Percentiles rank a stretch among this genome's conserved stretches.
phyloP scores from a whole-genome alignment of 2,797 vertebrate genomes.

The Sciurus carolinensis region DNA sequence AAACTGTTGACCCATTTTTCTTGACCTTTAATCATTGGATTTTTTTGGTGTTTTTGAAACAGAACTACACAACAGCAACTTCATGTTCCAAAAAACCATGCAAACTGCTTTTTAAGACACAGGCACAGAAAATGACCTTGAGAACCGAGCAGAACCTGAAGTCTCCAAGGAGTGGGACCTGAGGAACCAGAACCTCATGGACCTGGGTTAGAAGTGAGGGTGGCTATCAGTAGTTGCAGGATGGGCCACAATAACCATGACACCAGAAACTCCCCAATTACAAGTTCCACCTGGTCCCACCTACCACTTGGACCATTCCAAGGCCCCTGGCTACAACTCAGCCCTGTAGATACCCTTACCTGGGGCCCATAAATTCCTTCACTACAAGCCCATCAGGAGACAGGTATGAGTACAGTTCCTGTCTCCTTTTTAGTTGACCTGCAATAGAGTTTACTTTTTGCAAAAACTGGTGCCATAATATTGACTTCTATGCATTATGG shows the following conservation, averaged over 20 bases:
- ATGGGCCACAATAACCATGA: neutral
- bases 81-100: neutral
- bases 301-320: no score
- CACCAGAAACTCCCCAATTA: neutral
- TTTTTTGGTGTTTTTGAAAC: slow-evolving; percentile 16
- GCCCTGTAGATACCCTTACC: neutral
- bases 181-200: neutral
- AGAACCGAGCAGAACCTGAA: neutral
- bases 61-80: neutral
- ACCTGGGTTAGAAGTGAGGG: neutral
- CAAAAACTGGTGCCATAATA: neutral
- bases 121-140: neutral
- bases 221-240: neutral
- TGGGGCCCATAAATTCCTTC: no score
- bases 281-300: neutral
- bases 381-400: neutral
- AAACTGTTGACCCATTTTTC: neutral
- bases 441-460: neutral
- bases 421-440: neutral
- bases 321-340: no score
- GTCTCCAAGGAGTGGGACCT: neutral
- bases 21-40: neutral
- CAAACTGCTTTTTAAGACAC: neutral
- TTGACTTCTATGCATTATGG: neutral
- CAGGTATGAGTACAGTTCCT: neutral